phyloP scores from a whole-genome alignment of 1,140 invertebrate genomes.

The Bombyx mandarina region DNA sequence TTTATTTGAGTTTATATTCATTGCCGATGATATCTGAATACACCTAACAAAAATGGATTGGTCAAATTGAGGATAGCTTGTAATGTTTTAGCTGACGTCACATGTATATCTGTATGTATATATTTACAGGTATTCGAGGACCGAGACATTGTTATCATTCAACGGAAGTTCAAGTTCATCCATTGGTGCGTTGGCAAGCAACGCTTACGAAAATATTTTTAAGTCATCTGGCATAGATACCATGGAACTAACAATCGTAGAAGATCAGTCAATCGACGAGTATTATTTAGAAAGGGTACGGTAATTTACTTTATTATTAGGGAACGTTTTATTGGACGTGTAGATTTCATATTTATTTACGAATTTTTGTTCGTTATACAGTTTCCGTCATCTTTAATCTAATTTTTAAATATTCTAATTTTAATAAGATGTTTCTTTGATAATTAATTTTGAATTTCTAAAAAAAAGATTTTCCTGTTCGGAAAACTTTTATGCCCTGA shows the following conservation, averaged over 20 bases:
- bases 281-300: conserved; percentile 47
- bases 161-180: conserved; percentile 30
- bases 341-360: neutral
- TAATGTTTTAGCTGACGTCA: no score
- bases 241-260: conserved; percentile 32
- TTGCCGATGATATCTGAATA: no score
- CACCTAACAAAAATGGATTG: no score
- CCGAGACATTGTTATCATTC: conserved; percentile 41
- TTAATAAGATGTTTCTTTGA: no score
- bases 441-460: no score
- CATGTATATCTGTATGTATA: neutral
- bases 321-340: neutral
- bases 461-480: no score
- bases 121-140: conserved; percentile 30
- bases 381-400: neutral
- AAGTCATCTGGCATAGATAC: conserved; percentile 10
- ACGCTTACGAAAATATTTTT: conserved; percentile 35
- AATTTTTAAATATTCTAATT: no score
- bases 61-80: no score
- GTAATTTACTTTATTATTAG: neutral
- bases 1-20: no score
- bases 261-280: conserved; percentile 24
- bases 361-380: neutral
- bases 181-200: conserved; percentile 29
- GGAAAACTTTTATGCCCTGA: no score